A percentile compares a stretch with the other conserved stretches of the same genome.
phyloP scores from a whole-genome alignment of 2,797 vertebrate genomes.

The Sebastes itinus region DNA sequence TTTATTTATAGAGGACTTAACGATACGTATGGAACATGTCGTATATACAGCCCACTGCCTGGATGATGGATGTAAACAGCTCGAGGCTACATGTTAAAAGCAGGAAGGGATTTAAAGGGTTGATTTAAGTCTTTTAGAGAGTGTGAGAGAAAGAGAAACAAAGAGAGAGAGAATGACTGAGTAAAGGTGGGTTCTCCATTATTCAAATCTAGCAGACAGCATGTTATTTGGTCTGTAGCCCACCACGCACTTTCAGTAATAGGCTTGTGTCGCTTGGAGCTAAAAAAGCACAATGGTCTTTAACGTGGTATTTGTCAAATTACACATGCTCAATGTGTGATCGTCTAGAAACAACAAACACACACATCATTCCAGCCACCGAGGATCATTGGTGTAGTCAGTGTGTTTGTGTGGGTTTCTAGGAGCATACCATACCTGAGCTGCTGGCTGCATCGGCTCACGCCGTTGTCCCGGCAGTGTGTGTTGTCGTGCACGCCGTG shows the following conservation, averaged over 20 bases:
- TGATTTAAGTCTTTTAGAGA: conserved; percentile 17
- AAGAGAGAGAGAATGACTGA: not conserved
- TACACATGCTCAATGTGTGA: not conserved
- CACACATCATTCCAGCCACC: not conserved
- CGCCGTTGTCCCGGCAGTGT: conserved; percentile 69
- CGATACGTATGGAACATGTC: not conserved
- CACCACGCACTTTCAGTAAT: not conserved
- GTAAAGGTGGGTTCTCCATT: conserved; percentile 3
- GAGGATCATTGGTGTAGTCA: not conserved
- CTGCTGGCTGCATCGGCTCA: conserved; percentile 85
- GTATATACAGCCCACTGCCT: not conserved
- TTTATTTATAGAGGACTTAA: conserved; percentile 22
- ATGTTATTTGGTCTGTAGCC: conserved; percentile 14
- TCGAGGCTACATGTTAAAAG: conserved; percentile 4
- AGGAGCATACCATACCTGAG: conserved; percentile 79
- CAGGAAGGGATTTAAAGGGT: conserved; percentile 2
- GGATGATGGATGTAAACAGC: conserved; percentile 28
- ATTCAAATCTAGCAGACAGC: conserved; percentile 2
- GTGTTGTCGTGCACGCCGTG: conserved; percentile 25
- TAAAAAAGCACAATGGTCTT: not conserved
- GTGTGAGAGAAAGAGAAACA: not conserved
- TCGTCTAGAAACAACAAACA: not conserved
- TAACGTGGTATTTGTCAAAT: not conserved
- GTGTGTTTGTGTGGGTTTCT: not conserved
- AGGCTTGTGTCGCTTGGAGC: not conserved